A percentile compares a stretch with the other conserved stretches of the same genome.
Conservation (phyloP, 2,888 invertebrate genomes). For the Plagodis dolabraria region DNA sequence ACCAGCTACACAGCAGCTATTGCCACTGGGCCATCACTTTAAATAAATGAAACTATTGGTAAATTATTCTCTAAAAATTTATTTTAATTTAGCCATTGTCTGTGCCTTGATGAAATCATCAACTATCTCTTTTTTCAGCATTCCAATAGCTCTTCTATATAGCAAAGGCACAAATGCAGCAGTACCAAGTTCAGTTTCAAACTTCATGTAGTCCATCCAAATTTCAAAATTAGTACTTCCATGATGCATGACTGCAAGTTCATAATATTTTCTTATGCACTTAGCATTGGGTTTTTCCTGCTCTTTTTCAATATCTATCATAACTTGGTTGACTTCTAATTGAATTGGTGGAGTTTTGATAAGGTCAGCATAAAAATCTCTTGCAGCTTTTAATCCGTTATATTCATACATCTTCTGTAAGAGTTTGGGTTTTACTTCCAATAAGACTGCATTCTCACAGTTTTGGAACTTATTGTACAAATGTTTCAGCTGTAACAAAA, state of each 20-base stretch:
- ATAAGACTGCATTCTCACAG: slow-evolving; percentile 77
- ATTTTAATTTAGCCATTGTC: slow-evolving; percentile 78
- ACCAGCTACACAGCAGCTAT: too few species aligned
- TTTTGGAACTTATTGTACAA: slow-evolving; percentile 70
- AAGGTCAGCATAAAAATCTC: slow-evolving; percentile 86
- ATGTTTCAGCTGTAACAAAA: slow-evolving; percentile 64
- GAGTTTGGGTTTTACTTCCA: slow-evolving; percentile 85
- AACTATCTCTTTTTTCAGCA: slow-evolving; percentile 79
- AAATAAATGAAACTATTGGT: too few species aligned
- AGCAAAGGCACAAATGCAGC: slow-evolving; percentile 82
- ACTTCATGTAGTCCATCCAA: slow-evolving; percentile 90
- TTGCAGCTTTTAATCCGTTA: slow-evolving; percentile 83
- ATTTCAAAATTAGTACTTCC: slow-evolving; percentile 87
- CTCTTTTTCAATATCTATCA: slow-evolving; percentile 83
- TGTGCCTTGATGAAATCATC: slow-evolving; percentile 83
- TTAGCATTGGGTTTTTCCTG: slow-evolving; percentile 76
- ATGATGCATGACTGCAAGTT: slow-evolving; percentile 87
- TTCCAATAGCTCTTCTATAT: slow-evolving; percentile 86
- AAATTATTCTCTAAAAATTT: slow-evolving; percentile 20
- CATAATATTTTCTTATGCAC: slow-evolving; percentile 85
- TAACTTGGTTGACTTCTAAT: slow-evolving; percentile 85
- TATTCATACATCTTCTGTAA: slow-evolving; percentile 83
- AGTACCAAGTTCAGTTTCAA: slow-evolving; percentile 87
- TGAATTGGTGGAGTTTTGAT: slow-evolving; percentile 85
- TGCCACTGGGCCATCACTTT: too few species aligned